Conservation (phyloP, 2,888 invertebrate species). For the Mechanitis messenoides region DNA sequence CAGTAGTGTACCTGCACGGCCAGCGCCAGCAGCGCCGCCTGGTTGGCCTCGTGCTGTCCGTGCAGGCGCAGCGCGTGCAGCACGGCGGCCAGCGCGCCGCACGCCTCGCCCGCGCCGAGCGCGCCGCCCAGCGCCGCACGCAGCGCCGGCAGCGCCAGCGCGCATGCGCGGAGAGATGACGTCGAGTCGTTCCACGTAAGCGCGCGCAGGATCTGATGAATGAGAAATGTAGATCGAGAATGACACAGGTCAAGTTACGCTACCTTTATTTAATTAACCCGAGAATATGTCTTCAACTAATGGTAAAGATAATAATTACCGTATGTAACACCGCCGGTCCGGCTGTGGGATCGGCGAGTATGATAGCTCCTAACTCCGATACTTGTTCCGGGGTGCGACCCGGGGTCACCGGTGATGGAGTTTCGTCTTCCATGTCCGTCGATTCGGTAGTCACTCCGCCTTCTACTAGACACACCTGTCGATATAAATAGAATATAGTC, state of each 20-base stretch:
- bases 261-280: too few relatives aligned
- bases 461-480: constrained; percentile 82
- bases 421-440: constrained; percentile 82
- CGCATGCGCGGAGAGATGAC: constrained; percentile 87
- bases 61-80: constrained; percentile 88
- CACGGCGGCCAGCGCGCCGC: constrained; percentile 84
- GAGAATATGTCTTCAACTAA: neutral
- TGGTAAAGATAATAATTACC: constrained; percentile 20
- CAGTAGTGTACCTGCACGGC: constrained; percentile 83
- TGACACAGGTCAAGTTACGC: too few relatives aligned
- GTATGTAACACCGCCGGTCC: constrained; percentile 56
- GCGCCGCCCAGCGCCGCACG: constrained; percentile 75
- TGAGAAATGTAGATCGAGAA: neutral
- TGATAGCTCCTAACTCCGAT: constrained; percentile 87
- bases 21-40: constrained; percentile 85
- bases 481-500: neutral
- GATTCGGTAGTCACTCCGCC: constrained; percentile 76
- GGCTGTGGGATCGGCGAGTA: constrained; percentile 76
- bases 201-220: constrained; percentile 58
- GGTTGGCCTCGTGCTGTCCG: constrained; percentile 93
- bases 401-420: constrained; percentile 61
- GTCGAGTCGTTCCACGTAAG: constrained; percentile 89
- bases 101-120: constrained; percentile 60
- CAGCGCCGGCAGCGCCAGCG: constrained; percentile 83
- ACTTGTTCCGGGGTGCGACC: constrained; percentile 80